These are phyloP conservation scores for Centroberyx gerrardi DNA, from an alignment of 2,797 vertebrate genomes.

Conservation along the genomic window DNA sequence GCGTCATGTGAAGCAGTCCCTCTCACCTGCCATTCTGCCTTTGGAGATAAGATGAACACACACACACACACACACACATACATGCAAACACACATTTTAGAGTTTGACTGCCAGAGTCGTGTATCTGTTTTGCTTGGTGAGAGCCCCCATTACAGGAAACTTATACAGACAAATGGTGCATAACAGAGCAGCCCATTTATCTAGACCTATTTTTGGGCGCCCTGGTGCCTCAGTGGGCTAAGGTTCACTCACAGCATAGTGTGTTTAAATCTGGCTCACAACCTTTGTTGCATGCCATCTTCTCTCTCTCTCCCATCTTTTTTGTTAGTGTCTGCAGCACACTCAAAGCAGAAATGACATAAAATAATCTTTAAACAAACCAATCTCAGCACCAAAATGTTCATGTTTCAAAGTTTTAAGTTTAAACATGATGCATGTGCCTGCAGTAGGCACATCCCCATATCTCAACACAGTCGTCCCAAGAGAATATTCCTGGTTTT, in stretches of 20 bases:
- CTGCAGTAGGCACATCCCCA: constrained; percentile 8
- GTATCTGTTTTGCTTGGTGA: neutral
- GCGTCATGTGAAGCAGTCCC: constrained; percentile 40
- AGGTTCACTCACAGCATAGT: neutral
- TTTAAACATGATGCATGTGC: neutral
- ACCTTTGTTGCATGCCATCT: neutral
- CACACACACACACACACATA: constrained; percentile 30
- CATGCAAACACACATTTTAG: constrained; percentile 25
- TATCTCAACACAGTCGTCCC: neutral
- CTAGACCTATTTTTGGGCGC: constrained; percentile 14
- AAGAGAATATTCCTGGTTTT: constrained; percentile 36
- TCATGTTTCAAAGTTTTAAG: neutral
- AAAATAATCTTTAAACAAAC: neutral
- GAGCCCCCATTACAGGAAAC: neutral
- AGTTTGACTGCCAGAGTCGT: constrained; percentile 25
- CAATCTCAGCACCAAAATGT: neutral
- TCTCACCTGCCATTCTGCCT: constrained; percentile 46
- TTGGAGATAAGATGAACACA: constrained; percentile 51
- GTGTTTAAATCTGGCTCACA: constrained; percentile 16
- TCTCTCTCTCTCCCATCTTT: neutral
- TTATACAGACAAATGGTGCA: constrained; percentile 9
- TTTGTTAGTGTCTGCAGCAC: neutral
- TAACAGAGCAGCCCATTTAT: neutral
- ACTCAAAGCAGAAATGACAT: constrained; percentile 1
- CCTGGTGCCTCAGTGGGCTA: too few relatives aligned